These are phyloP conservation scores for Drosophila lacicola DNA, from an alignment of 2,888 invertebrate genomes.

Conservation along the genomic window DNA sequence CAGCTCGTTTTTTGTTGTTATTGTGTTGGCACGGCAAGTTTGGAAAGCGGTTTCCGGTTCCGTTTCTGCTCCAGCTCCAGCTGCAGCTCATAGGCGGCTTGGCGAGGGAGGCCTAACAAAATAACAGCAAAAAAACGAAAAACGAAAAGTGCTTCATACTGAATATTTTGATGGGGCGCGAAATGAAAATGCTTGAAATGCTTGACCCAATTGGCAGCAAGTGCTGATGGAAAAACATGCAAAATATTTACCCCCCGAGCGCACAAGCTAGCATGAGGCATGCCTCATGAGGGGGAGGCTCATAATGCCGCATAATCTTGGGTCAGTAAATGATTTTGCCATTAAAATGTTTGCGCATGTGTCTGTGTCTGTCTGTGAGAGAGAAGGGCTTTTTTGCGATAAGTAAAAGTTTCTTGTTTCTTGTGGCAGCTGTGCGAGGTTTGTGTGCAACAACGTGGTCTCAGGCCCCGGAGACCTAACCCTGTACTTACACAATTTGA, in stretches of 20 bases:
- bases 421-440: constrained; percentile 53
- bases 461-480: constrained; percentile 35
- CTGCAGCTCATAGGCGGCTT: constrained; percentile 1
- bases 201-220: constrained; percentile 75
- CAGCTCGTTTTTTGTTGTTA: constrained; percentile 8
- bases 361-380: constrained; percentile 3
- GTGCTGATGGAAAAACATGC: constrained; percentile 60
- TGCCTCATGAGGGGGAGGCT: constrained; percentile 1
- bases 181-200: constrained; percentile 67
- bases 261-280: constrained; percentile 10
- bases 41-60: constrained; percentile 53
- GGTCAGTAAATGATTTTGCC: constrained; percentile 71
- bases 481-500: constrained; percentile 70
- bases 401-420: constrained; percentile 61
- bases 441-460: constrained; percentile 56
- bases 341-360: constrained; percentile 47
- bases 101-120: background rate
- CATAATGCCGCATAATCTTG: constrained; percentile 54
- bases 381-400: constrained; percentile 18
- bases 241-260: constrained; percentile 52
- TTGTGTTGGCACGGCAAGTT: constrained; percentile 29
- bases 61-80: constrained; percentile 14
- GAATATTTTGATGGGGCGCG: constrained; percentile 61
- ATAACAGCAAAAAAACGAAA: constrained; percentile 6
- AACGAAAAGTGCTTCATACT: constrained; percentile 9